Conservation (phyloP, 1,140 invertebrate species). For the Phortica variegata region DNA sequence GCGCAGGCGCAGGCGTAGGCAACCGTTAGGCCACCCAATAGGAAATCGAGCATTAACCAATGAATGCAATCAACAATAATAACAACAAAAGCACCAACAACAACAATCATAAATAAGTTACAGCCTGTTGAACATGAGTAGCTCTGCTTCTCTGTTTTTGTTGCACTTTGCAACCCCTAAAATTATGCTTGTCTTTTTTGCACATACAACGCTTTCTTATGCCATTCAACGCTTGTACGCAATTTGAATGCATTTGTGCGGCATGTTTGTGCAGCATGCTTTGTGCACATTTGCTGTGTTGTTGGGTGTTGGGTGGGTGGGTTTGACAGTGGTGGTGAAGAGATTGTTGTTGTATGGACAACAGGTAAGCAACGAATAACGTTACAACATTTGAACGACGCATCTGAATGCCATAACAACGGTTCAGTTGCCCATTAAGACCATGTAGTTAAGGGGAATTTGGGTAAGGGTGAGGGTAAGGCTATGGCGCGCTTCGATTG, state of each 20-base stretch:
- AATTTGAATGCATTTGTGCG: no score
- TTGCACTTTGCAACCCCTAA: slow-evolving; percentile 43
- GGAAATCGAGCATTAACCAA: slow-evolving; percentile 15
- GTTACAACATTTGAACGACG: no score
- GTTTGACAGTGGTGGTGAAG: neutral
- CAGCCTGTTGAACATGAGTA: neutral
- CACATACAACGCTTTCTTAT: no score
- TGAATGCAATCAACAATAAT: no score
- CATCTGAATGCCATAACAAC: slow-evolving; percentile 46
- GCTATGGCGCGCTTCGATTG: no score
- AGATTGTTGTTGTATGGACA: slow-evolving; percentile 10
- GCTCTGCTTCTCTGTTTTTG: neutral
- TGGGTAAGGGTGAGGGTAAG: no score
- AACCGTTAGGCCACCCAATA: slow-evolving; percentile 13
- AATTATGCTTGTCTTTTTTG: slow-evolving; percentile 49
- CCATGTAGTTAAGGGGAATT: no score
- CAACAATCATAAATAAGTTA: neutral
- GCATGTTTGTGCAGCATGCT: slow-evolving; percentile 42
- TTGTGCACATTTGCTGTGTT: neutral
- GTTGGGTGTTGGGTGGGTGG: neutral
- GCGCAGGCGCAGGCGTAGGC: slow-evolving; percentile 37
- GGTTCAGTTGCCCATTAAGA: slow-evolving; percentile 4
- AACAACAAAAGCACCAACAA: neutral
- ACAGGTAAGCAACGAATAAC: no score
- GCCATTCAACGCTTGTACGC: no score